Conservation (phyloP, 2,113 vertebrate genomes). For the Recurvirostra avosetta region DNA sequence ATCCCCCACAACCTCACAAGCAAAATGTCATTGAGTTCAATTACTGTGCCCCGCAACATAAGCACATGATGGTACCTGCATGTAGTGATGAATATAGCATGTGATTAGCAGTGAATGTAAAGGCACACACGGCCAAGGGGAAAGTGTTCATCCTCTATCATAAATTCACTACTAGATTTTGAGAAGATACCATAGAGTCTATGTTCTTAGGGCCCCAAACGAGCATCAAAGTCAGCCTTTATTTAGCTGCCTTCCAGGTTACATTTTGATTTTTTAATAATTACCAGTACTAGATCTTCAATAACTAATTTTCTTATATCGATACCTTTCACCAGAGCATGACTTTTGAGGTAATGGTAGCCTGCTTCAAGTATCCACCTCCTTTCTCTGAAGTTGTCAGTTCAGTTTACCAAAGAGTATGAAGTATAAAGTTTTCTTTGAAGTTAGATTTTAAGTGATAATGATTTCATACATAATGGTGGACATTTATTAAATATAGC, state of each 20-base stretch:
- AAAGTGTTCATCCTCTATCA: background rate
- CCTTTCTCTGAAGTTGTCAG: background rate
- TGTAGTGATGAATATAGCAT: background rate
- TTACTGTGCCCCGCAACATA: background rate
- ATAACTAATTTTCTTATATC: background rate
- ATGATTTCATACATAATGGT: background rate
- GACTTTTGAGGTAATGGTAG: background rate
- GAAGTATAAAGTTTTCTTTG: background rate
- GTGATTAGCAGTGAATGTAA: background rate
- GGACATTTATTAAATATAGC: background rate
- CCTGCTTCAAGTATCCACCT: background rate
- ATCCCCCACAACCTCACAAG: background rate
- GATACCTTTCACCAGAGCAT: background rate
- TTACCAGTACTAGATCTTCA: background rate
- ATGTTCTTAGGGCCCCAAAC: background rate
- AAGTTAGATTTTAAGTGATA: background rate
- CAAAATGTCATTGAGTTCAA: conserved; percentile 1
- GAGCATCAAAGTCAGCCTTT: background rate
- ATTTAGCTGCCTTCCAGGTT: background rate
- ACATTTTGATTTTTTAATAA: background rate
- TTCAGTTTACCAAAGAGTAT: background rate
- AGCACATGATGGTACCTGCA: background rate
- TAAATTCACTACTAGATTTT: background rate
- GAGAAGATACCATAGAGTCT: background rate
- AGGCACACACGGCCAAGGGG: background rate